A percentile compares a stretch with the other conserved stretches of the same genome.
phyloP scores from a whole-genome alignment of 2,888 invertebrate genomes.

The Spodoptera picta region DNA sequence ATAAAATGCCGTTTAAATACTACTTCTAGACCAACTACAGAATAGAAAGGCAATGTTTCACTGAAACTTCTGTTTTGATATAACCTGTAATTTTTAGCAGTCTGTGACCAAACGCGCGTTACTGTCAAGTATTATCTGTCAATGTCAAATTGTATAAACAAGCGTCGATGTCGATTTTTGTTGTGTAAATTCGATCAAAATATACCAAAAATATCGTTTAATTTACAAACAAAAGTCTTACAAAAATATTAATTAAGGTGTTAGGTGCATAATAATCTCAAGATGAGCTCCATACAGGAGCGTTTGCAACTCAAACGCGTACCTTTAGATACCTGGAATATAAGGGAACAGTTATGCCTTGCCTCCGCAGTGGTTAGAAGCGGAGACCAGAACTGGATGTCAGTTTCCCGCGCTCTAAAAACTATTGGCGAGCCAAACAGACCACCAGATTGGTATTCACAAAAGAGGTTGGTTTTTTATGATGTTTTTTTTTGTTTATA shows the following conservation, averaged over 20 bases:
- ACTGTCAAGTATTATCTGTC: neutral
- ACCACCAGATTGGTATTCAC: slow-evolving; percentile 96
- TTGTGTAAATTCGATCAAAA: slow-evolving; percentile 24
- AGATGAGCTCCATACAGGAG: slow-evolving; percentile 85
- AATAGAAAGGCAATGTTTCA: too few relatives aligned
- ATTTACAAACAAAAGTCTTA: neutral
- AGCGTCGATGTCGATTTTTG: slow-evolving; percentile 9
- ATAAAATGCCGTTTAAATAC: too few relatives aligned
- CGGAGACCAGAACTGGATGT: slow-evolving; percentile 97
- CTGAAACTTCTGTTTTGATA: too few relatives aligned
- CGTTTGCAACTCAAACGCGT: slow-evolving; percentile 90
- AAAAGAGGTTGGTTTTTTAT: slow-evolving; percentile 80
- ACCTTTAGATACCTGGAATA: slow-evolving; percentile 95
- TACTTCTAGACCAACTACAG: too few relatives aligned
- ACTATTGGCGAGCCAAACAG: slow-evolving; percentile 93
- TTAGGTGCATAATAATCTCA: slow-evolving; percentile 46
- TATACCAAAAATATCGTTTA: slow-evolving; percentile 11
- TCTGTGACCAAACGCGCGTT: slow-evolving; percentile 16
- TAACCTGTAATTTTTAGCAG: neutral
- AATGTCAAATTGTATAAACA: slow-evolving; percentile 36
- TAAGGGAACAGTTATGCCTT: slow-evolving; percentile 94
- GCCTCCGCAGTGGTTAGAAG: slow-evolving; percentile 95
- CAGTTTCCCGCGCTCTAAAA: slow-evolving; percentile 94
- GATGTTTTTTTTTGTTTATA: neutral
- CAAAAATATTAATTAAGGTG: neutral